A percentile compares a stretch with the other conserved stretches of the same genome.
Conservation (phyloP, 2,888 invertebrate species). For the Nomada fucata region DNA sequence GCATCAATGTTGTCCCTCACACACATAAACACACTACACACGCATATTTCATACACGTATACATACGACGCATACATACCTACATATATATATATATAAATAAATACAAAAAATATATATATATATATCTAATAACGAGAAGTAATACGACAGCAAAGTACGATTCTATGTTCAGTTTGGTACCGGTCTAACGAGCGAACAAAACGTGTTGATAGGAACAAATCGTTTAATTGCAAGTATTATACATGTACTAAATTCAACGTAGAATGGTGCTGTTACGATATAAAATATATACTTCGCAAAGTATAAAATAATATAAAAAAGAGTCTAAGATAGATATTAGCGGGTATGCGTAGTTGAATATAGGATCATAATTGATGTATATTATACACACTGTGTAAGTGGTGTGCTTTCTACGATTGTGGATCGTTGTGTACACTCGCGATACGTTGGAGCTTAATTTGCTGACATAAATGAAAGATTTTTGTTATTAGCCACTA, state of each 20-base stretch:
- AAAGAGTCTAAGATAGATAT: constrained; percentile 76
- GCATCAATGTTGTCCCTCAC: constrained; percentile 45
- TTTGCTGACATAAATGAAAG: background rate
- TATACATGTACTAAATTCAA: constrained; percentile 72
- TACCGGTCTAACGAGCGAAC: constrained; percentile 46
- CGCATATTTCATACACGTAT: constrained; percentile 64
- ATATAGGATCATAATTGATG: constrained; percentile 72
- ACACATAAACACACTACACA: constrained; percentile 39
- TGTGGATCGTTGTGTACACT: constrained; percentile 62
- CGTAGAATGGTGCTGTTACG: constrained; percentile 72
- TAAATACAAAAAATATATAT: constrained; percentile 1
- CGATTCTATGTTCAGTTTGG: constrained; percentile 75
- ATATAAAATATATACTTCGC: constrained; percentile 67
- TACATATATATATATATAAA: constrained; percentile 29
- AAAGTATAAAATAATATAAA: constrained; percentile 74
- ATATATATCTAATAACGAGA: constrained; percentile 43
- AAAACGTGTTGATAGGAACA: constrained; percentile 33
- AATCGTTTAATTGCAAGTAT: constrained; percentile 57
- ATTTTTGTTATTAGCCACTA: constrained; percentile 14
- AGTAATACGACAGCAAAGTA: constrained; percentile 45
- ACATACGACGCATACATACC: constrained; percentile 41
- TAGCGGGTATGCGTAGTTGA: constrained; percentile 76
- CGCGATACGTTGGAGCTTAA: background rate
- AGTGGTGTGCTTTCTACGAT: constrained; percentile 66
- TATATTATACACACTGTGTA: constrained; percentile 69